phyloP scores from a whole-genome alignment of 2,888 invertebrate genomes.

The Chloroclysta siterata region DNA sequence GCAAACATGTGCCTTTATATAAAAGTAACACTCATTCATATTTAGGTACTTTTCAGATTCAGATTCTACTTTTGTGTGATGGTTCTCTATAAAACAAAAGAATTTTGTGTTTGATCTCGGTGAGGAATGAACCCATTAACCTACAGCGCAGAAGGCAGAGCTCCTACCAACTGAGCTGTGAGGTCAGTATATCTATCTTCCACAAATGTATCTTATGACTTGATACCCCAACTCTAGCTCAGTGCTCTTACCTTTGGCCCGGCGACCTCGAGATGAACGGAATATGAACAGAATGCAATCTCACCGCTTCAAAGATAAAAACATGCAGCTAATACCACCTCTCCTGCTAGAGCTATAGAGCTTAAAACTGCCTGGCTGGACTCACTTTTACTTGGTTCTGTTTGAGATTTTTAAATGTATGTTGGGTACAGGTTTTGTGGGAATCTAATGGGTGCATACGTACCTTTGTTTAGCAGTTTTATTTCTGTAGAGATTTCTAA shows the following conservation, averaged over 20 bases:
- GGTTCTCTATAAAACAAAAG: too few species aligned
- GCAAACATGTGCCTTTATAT: too few species aligned
- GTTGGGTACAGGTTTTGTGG: slow-evolving; percentile 49
- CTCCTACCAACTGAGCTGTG: too few species aligned
- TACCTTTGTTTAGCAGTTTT: background rate
- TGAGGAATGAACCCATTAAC: too few species aligned
- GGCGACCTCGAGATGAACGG: slow-evolving; percentile 64
- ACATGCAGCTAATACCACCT: slow-evolving; percentile 37
- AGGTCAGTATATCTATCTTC: too few species aligned
- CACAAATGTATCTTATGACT: slow-evolving; percentile 35
- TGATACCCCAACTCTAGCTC: slow-evolving; percentile 21
- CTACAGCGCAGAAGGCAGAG: too few species aligned
- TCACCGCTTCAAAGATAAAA: slow-evolving; percentile 61
- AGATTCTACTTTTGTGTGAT: too few species aligned
- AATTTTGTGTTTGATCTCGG: too few species aligned
- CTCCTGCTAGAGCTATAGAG: slow-evolving; percentile 39
- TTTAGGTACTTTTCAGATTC: too few species aligned
- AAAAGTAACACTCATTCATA: too few species aligned
- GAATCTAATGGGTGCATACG: slow-evolving; percentile 44
- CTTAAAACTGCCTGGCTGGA: slow-evolving; percentile 29
- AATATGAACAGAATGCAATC: slow-evolving; percentile 75
- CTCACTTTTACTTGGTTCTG: slow-evolving; percentile 28
- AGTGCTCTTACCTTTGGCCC: slow-evolving; percentile 52
- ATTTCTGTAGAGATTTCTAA: too few species aligned
- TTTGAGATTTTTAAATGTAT: slow-evolving; percentile 55